phyloP scores from a whole-genome alignment of 2,113 vertebrate genomes.

The Mustelus asterias region DNA sequence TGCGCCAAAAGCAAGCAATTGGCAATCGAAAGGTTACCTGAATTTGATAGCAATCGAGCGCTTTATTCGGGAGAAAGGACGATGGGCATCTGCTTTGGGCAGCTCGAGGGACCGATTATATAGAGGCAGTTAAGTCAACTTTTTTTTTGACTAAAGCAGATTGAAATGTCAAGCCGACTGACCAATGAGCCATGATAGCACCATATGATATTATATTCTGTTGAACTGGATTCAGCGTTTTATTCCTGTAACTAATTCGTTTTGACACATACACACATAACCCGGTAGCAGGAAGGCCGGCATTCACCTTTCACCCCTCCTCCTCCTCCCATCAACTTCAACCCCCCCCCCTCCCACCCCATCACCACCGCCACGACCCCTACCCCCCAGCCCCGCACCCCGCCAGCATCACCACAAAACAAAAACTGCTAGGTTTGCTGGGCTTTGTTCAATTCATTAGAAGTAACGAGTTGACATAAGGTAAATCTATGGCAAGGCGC shows the following conservation, averaged over 20 bases:
- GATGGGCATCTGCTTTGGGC: conserved; percentile 46
- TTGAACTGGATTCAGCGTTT: conserved; percentile 39
- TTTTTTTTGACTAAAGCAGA: conserved; percentile 51
- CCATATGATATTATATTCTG: conserved; percentile 45
- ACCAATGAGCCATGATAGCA: conserved; percentile 47
- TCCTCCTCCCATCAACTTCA: conserved; percentile 40
- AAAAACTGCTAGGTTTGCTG: conserved; percentile 51
- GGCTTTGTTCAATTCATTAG: conserved; percentile 83
- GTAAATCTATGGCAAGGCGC: conserved; percentile 83
- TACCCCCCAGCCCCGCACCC: conserved; percentile 39
- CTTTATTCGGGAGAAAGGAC: conserved; percentile 53
- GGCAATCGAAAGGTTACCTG: conserved; percentile 56
- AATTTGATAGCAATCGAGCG: conserved; percentile 58
- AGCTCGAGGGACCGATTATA: conserved; percentile 44
- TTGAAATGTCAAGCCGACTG: conserved; percentile 55
- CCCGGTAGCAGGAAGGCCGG: conserved; percentile 23
- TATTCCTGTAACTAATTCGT: conserved; percentile 36
- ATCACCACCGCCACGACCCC: conserved; percentile 39
- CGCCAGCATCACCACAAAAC: conserved; percentile 38
- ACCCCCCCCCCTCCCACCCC: conserved; percentile 33
- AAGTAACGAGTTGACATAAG: conserved; percentile 97
- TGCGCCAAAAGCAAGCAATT: conserved; percentile 52
- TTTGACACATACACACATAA: conserved; percentile 37
- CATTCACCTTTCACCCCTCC: background rate
- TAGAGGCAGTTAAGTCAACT: conserved; percentile 50